A percentile compares a stretch with the other conserved stretches of the same genome.
Evolutionary conservation across 1,140 invertebrate genomes (phyloP).

Genomic region (Paracyclopina nana): DNA sequence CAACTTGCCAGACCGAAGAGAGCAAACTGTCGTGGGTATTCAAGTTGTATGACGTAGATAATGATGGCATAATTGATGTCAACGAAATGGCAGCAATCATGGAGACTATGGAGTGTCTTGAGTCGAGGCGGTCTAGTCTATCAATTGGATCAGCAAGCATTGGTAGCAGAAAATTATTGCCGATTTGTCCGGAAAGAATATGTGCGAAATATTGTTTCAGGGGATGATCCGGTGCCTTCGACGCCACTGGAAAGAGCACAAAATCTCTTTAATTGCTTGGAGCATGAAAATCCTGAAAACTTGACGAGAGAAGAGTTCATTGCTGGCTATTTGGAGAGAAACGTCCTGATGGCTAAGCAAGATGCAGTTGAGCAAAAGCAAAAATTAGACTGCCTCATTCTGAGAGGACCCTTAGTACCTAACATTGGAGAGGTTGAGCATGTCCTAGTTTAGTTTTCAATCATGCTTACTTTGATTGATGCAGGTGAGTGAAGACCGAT

Average conservation of each 20-base stretch:
- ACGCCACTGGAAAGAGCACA: constrained; percentile 5
- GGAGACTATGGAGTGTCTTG: constrained; percentile 4
- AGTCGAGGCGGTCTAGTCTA: too few species aligned
- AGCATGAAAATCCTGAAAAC: background rate
- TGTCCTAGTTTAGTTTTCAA: too few species aligned
- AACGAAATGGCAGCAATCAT: constrained; percentile 2
- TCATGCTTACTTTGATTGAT: too few species aligned
- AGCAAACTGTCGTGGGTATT: constrained; percentile 5
- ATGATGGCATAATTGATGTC: constrained; percentile 1
- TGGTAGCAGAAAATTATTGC: too few species aligned
- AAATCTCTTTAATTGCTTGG: constrained; percentile 3
- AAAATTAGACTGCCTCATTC: constrained; percentile 4
- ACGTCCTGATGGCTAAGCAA: constrained; percentile 3
- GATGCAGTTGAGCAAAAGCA: constrained; percentile 6
- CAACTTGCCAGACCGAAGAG: constrained; percentile 1
- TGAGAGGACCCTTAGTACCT: background rate
- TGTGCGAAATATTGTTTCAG: too few species aligned
- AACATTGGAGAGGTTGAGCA: constrained; percentile 6
- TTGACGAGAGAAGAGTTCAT: constrained; percentile 3
- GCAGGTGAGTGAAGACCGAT: too few species aligned
- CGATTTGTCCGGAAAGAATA: too few species aligned
- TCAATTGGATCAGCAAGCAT: too few species aligned
- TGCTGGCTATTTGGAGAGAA: background rate
- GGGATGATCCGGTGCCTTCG: too few species aligned
- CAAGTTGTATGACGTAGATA: constrained; percentile 13